Evolutionary conservation across 1,140 invertebrate genomes (phyloP), one percentile per base, ranked within the genome.

Genomic region (Rhagoletis pomonella): DNA sequence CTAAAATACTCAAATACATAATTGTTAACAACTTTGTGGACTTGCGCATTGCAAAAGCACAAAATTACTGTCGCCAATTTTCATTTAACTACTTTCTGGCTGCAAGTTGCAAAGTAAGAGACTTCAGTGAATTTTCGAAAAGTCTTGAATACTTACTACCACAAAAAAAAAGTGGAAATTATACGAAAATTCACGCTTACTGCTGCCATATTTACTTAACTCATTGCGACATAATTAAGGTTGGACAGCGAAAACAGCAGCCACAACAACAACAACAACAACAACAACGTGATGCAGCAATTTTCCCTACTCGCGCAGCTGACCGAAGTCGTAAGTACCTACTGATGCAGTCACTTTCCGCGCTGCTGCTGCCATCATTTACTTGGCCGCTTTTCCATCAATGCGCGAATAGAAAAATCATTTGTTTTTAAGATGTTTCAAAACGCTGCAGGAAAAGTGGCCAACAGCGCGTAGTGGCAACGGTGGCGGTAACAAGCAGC

Each of bases 391-490:
- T 44, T 44, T 44, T 69, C 7, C 47, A 19, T 55, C 17, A 19
- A 55, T 81, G 47, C 44, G 73, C 44, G 55, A n/a, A 29, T n/a
- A n/a, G 73, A 55, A 50, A 73, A 81, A 81, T 81, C 19, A 81
- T 81, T 81, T 55, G 47, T 19, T 29, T 29, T 81, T 55, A 50
- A 55, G 73, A 81, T 55, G 73, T 81, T 81, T 81, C 73, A 81
- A 81, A 81, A 81, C 47, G 73, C 73, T n/a, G 47, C 73, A 81
- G 73, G 73, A 81, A 19, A 81, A 81, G 47, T 19, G 47, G 47
- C 47, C 42, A 55, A 19, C 73, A 81, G 50, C 50, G 50, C 50
- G 50, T 55, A 10, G 50, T 55, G 50, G 50, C 50, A 10, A 10
- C 6, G 10, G 60, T 14, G 12, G 3, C 39, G 5, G 6, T 14